Evolutionary conservation across 2,113 vertebrate species (phyloP), one percentile per base, ranked within the genome.

Genomic region (Orthonyx spaldingii): DNA sequence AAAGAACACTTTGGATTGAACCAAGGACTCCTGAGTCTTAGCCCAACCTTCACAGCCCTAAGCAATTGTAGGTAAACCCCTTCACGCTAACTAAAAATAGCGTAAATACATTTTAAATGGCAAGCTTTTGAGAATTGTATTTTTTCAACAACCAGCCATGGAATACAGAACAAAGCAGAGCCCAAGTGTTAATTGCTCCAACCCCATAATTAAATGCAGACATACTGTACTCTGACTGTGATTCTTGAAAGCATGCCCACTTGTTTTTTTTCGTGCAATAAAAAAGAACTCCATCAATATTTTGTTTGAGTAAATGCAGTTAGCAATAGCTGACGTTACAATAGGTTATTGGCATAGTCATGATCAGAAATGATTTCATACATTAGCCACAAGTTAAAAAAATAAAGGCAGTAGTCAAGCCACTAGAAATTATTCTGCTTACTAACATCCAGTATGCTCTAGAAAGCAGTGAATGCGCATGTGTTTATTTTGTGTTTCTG

Each of bases 201-300:
- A 59, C 59, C n/a, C 52, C 56, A 27, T 96, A 97, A 97, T 96
- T 96, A 96, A 96, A 97, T 92, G 92, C 96, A 97, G 94, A 90
- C 95, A 81, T 93, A 96, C 93, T 96, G 92, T 96, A 94, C 92
- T 75, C 90, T 68, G 92, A 93, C 87, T 96, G 94, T 92, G 96
- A 92, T 95, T 96, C 94, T 96, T 96, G 96, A 97, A 96, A 96
- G 71, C 83, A 53, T 96, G 93, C 94, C 94, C 94, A 95, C 53
- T 96, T 52, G 0, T 42, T 85, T 95, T 91, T 92, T 95, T 89
- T 50, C 14, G 2, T 84, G 82, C 79, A 86, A 68, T 95, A 94
- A 96, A 96, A 94, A 80, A 77, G 78, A 91, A 70, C 91, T 66
- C 91, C 64, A 81, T 86, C 90, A 71, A 63, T 68, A 86, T 88